Evolutionary conservation across 2,113 vertebrate genomes (phyloP).

Genomic region (Limnothrissa miodon): DNA sequence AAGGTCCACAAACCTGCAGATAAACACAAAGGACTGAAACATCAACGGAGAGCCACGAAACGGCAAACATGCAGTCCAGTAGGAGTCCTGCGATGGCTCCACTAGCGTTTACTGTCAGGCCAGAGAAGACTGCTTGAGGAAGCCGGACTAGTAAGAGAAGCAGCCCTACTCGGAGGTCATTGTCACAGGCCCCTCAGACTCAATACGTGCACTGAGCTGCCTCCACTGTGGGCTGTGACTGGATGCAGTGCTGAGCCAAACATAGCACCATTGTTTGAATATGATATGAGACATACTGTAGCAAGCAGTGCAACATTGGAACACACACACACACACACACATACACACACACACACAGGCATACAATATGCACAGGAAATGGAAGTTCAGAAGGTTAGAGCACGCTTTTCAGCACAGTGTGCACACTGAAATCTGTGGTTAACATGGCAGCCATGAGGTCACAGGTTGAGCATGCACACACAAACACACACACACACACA

Average conservation of each 20-base stretch:
- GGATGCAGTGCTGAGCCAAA: background rate
- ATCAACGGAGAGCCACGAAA: background rate
- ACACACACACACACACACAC: background rate
- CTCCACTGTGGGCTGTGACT: background rate
- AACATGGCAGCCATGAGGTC: background rate
- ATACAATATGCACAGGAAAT: background rate
- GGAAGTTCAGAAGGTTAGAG: no score
- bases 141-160: background rate
- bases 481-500: conserved; percentile 10
- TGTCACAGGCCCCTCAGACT: background rate
- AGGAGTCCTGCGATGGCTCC: background rate
- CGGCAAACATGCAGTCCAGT: background rate
- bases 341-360: background rate
- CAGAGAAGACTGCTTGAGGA: background rate
- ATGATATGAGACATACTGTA: background rate
- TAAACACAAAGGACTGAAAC: conserved; percentile 8
- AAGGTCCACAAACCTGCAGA: background rate
- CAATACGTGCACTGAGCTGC: background rate
- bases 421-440: background rate
- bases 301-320: background rate
- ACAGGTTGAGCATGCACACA: background rate
- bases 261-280: background rate
- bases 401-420: background rate
- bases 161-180: background rate
- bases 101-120: background rate